Evolutionary conservation across 1,140 invertebrate genomes (phyloP).

Genomic region (Papilio dardanus): DNA sequence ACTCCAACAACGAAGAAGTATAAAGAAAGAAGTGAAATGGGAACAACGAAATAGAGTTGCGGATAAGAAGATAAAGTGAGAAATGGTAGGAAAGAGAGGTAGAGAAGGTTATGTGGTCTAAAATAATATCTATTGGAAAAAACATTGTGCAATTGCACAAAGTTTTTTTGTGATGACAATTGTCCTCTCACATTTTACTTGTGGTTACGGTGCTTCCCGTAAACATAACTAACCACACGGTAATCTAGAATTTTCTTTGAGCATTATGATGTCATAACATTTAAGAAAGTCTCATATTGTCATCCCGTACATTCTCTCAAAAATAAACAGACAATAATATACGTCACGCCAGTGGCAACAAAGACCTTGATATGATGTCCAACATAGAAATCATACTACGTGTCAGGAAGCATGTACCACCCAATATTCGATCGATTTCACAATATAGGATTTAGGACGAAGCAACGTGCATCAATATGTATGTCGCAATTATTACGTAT

Average conservation of each 20-base stretch:
- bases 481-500: conserved; percentile 42
- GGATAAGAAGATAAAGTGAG: too few species aligned
- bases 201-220: neutral
- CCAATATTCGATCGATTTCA: conserved; percentile 40
- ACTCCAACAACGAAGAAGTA: too few species aligned
- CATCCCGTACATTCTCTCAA: too few species aligned
- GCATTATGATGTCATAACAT: too few species aligned
- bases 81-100: neutral
- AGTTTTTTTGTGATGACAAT: too few species aligned
- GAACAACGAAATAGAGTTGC: too few species aligned
- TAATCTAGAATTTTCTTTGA: neutral
- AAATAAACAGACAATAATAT: too few species aligned
- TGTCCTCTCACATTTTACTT: neutral
- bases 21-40: too few species aligned
- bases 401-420: conserved; percentile 37
- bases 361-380: neutral
- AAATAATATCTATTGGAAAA: neutral
- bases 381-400: conserved; percentile 19
- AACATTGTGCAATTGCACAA: neutral
- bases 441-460: conserved; percentile 43
- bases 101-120: neutral
- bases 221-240: neutral
- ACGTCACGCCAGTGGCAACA: too few species aligned
- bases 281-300: too few species aligned
- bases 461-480: conserved; percentile 21